phyloP scores from a whole-genome alignment of 2,113 vertebrate species.

The Pollachius pollachius region DNA sequence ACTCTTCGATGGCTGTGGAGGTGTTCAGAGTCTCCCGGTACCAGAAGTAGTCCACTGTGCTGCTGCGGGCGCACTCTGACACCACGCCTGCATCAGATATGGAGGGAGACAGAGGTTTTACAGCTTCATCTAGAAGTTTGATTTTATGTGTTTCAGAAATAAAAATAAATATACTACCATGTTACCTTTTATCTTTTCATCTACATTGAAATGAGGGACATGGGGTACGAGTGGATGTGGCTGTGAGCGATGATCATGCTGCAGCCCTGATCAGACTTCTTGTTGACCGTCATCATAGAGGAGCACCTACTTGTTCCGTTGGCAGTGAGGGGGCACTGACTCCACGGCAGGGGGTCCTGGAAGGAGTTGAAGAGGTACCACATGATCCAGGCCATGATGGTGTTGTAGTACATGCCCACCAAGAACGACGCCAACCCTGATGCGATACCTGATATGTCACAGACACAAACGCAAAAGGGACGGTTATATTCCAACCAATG shows the following conservation, averaged over 20 bases:
- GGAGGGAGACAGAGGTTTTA: not conserved
- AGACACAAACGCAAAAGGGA: not conserved
- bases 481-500: not conserved
- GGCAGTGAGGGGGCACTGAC: conserved; percentile 77
- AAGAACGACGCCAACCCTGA: conserved; percentile 86
- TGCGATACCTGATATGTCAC: conserved; percentile 76
- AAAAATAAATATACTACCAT: no score
- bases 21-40: conserved; percentile 92
- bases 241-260: not conserved
- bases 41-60: conserved; percentile 92
- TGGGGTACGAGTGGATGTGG: not conserved
- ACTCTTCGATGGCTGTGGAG: conserved; percentile 73
- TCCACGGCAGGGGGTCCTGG: conserved; percentile 92
- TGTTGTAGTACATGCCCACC: conserved; percentile 93
- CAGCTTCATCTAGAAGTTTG: not conserved
- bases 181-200: not conserved
- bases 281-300: not conserved
- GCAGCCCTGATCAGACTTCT: not conserved
- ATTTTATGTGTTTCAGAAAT: no score
- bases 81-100: conserved; percentile 65
- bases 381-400: conserved; percentile 94
- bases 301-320: conserved; percentile 79
- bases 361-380: conserved; percentile 99
- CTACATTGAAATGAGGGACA: not conserved
- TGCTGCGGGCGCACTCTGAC: conserved; percentile 84